Percentiles rank a stretch among this genome's conserved stretches.
phyloP scores from a whole-genome alignment of 2,797 vertebrate species.

The Microctenopoma stevenorrisi region DNA sequence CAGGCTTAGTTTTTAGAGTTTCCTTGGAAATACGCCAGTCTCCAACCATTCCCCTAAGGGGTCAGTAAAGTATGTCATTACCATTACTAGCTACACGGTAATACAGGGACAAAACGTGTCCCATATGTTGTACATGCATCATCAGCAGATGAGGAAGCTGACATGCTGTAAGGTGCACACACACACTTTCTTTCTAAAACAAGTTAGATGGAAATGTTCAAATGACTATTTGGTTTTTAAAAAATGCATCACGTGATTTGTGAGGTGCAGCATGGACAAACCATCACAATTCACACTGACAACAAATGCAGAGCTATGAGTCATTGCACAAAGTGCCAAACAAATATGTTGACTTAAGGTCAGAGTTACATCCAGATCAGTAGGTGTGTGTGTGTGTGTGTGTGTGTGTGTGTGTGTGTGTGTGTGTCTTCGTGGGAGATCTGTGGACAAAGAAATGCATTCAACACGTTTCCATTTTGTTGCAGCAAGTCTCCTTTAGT shows the following conservation, averaged over 20 bases:
- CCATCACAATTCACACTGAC: background rate
- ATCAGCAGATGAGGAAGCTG: background rate
- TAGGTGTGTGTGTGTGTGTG: too few relatives aligned
- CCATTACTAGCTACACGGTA: too few relatives aligned
- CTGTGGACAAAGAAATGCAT: conserved; percentile 28
- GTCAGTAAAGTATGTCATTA: too few relatives aligned
- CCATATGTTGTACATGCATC: background rate
- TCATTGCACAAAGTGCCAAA: too few relatives aligned
- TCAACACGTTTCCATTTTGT: conserved; percentile 33
- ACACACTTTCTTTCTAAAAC: background rate
- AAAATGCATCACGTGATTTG: background rate
- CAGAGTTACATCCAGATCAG: background rate
- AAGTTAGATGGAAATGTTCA: background rate
- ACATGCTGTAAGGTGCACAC: background rate
- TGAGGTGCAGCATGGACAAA: background rate
- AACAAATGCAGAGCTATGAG: background rate
- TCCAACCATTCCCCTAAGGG: too few relatives aligned
- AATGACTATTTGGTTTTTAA: too few relatives aligned
- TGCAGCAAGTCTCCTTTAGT: conserved; percentile 36
- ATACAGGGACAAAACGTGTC: too few relatives aligned
- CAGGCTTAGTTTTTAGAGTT: conserved; percentile 20
- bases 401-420: too few relatives aligned
- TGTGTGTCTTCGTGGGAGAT: conserved; percentile 5
- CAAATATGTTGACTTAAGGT: too few relatives aligned
- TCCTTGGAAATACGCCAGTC: conserved; percentile 1